Percentiles rank a stretch among this genome's conserved stretches.
Conservation (phyloP, 2,888 invertebrate species). For the Malacosoma neustria region DNA sequence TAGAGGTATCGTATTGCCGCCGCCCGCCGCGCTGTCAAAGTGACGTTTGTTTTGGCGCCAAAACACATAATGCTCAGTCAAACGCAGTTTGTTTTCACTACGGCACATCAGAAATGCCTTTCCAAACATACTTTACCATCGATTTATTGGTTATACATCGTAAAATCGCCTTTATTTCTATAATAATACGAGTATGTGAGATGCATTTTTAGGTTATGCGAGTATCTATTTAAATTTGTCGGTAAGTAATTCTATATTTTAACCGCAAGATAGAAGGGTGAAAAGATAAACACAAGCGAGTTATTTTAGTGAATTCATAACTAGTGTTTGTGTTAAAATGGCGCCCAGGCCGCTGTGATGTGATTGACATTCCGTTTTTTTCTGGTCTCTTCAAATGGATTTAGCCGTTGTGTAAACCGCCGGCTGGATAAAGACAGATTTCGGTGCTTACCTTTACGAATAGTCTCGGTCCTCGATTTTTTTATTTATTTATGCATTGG, state of each 20-base stretch:
- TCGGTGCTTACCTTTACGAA: background rate
- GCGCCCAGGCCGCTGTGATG: constrained; percentile 51
- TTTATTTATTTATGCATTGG: too few relatives aligned
- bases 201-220: constrained; percentile 11
- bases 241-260: constrained; percentile 70
- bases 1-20: constrained; percentile 64
- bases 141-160: constrained; percentile 5
- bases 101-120: constrained; percentile 57
- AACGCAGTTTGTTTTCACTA: constrained; percentile 69
- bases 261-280: constrained; percentile 68
- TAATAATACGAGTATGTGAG: constrained; percentile 8
- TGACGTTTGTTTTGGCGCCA: constrained; percentile 75
- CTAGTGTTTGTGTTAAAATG: constrained; percentile 52
- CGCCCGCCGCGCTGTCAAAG: constrained; percentile 72
- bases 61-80: constrained; percentile 71
- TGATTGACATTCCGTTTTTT: constrained; percentile 58
- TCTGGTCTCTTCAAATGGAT: constrained; percentile 20
- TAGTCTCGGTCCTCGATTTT: too few relatives aligned
- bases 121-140: constrained; percentile 33
- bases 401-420: constrained; percentile 11
- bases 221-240: constrained; percentile 29
- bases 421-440: background rate
- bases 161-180: constrained; percentile 25
- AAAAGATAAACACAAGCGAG: constrained; percentile 65
- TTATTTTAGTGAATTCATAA: constrained; percentile 69